phyloP scores from a whole-genome alignment of 2,888 invertebrate genomes.

The Acleris sparsana region DNA sequence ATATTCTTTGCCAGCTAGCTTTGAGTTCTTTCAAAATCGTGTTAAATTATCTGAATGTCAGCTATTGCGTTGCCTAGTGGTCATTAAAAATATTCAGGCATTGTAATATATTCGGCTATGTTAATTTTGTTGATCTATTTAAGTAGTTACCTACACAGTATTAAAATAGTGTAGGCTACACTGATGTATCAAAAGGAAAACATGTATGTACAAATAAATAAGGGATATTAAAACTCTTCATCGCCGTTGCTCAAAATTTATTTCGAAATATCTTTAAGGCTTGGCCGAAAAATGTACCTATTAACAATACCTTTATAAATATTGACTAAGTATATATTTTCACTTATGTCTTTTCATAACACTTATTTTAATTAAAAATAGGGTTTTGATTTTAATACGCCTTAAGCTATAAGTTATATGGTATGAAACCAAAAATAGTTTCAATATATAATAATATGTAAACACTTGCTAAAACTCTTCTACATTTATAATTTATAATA shows the following conservation, averaged over 20 bases:
- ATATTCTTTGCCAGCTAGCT: conserved; percentile 10
- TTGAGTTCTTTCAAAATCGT: conserved; percentile 5
- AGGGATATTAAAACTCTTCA: conserved; percentile 38
- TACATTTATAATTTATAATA: too few species aligned
- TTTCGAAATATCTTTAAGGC: conserved; percentile 27
- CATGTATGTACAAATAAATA: conserved; percentile 39
- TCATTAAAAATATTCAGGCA: not conserved
- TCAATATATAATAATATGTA: not conserved
- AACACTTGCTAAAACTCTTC: conserved; percentile 4
- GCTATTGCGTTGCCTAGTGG: not conserved
- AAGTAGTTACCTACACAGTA: conserved; percentile 33
- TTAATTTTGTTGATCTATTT: conserved; percentile 33
- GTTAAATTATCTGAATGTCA: conserved; percentile 8
- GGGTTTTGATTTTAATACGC: not conserved
- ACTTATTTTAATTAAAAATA: conserved; percentile 13
- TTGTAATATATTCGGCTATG: conserved; percentile 13
- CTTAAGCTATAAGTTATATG: not conserved
- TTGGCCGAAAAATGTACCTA: conserved; percentile 11
- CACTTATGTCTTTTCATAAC: conserved; percentile 17
- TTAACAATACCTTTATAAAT: conserved; percentile 13
- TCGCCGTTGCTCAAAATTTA: conserved; percentile 36
- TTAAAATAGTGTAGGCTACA: too few species aligned
- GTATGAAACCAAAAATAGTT: conserved; percentile 2
- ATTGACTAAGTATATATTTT: conserved; percentile 4
- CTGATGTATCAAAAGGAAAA: conserved; percentile 38